A percentile compares a stretch with the other conserved stretches of the same genome.
These are phyloP conservation scores for Grammomys dolichurus DNA, from an alignment of 2,113 vertebrate genomes.

Conservation along the genomic window DNA sequence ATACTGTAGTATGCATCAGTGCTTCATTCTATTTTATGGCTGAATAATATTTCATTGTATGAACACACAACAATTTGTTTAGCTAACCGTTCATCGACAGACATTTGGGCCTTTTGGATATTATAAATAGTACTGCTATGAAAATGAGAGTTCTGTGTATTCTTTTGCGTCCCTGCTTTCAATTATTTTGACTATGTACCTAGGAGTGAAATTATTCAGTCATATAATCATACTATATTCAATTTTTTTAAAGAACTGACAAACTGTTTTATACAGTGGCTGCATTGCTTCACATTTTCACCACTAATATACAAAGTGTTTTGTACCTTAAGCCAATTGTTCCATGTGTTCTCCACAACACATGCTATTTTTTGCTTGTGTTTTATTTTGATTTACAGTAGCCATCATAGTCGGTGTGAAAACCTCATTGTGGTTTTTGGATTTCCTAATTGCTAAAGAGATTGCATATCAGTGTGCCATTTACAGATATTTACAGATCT, in stretches of 20 bases:
- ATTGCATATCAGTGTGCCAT: background rate
- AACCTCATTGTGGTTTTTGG: constrained; percentile 24
- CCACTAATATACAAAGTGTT: background rate
- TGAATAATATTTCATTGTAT: constrained; percentile 44
- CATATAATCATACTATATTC: constrained; percentile 23
- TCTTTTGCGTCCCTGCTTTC: constrained; percentile 29
- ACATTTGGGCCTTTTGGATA: background rate
- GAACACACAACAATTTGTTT: constrained; percentile 19
- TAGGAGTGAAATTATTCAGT: background rate
- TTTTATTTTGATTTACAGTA: background rate
- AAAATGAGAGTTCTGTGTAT: background rate
- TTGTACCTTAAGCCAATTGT: background rate
- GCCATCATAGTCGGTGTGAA: background rate
- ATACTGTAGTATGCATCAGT: background rate
- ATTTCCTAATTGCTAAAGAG: constrained; percentile 46
- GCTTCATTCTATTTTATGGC: constrained; percentile 27
- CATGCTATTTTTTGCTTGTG: background rate
- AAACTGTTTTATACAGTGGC: constrained; percentile 2
- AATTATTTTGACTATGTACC: constrained; percentile 33
- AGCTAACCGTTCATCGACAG: background rate
- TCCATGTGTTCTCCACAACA: constrained; percentile 2
- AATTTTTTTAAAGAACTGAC: constrained; percentile 36
- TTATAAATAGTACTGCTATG: constrained; percentile 20
- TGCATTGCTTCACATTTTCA: background rate
- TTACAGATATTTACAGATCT: background rate